These are phyloP conservation scores for Struthio camelus DNA, from an alignment of 2,113 vertebrate genomes.

Conservation along the genomic window DNA sequence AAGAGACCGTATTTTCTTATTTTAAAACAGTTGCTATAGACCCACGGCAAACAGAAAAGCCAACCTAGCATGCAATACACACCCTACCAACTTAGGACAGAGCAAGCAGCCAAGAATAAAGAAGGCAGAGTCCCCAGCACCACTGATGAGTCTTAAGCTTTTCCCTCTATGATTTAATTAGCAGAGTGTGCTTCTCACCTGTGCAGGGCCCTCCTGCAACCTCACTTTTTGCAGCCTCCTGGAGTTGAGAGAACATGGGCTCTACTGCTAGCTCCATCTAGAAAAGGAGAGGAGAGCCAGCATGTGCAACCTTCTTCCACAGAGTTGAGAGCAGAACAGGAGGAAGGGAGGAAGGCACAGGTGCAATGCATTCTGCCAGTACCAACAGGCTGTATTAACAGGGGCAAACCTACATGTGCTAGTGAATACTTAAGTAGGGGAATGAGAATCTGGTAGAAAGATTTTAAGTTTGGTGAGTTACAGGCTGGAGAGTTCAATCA, in stretches of 20 bases:
- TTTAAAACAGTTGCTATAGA: background rate
- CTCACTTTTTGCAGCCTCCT: background rate
- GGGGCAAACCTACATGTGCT: fast-evolving
- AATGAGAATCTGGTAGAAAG: fast-evolving
- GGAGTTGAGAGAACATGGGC: fast-evolving
- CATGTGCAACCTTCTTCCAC: fast-evolving
- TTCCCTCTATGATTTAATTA: fast-evolving
- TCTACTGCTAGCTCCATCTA: background rate
- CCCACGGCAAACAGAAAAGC: background rate
- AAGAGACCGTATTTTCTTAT: fast-evolving
- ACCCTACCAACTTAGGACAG: too few species aligned
- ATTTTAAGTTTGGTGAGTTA: fast-evolving
- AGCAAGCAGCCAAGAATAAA: background rate
- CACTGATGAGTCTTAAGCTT: background rate
- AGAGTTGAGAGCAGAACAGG: fast-evolving
- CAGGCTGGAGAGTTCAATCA: too few species aligned
- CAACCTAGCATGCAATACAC: background rate
- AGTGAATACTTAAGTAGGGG: fast-evolving
- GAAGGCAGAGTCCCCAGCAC: fast-evolving
- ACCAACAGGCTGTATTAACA: background rate
- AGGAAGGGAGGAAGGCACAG: background rate
- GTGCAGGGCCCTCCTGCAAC: background rate
- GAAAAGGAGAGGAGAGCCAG: background rate
- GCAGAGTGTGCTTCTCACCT: background rate
- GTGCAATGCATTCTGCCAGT: fast-evolving